Evolutionary conservation across 1,140 invertebrate species (phyloP).

Genomic region (Potamilus streckersoni): DNA sequence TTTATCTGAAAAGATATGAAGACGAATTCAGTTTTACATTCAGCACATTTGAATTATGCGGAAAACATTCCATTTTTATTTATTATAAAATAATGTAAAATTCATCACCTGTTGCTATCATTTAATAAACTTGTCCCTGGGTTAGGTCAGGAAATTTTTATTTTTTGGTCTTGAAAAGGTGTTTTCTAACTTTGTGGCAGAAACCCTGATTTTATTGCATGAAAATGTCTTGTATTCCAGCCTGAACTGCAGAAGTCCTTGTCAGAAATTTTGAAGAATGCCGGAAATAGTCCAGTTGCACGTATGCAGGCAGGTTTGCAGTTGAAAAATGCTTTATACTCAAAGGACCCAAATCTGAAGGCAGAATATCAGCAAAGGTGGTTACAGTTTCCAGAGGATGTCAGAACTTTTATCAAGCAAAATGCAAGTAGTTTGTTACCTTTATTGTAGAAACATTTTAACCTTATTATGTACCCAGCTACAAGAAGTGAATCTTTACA

Average conservation of each 20-base stretch:
- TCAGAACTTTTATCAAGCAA: slow-evolving; percentile 90
- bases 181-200: too few relatives aligned
- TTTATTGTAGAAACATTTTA: too few relatives aligned
- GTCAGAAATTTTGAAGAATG: slow-evolving; percentile 91
- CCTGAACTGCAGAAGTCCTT: slow-evolving; percentile 94
- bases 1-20: too few relatives aligned
- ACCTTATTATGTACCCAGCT: too few relatives aligned
- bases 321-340: slow-evolving; percentile 97
- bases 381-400: slow-evolving; percentile 88
- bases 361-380: slow-evolving; percentile 90
- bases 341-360: slow-evolving; percentile 90
- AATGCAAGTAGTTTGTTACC: slow-evolving; percentile 80
- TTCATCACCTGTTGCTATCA: neutral
- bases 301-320: slow-evolving; percentile 98
- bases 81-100: neutral
- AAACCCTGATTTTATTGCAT: neutral
- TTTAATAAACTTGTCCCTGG: neutral
- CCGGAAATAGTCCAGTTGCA: slow-evolving; percentile 89
- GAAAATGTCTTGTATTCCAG: slow-evolving; percentile 68
- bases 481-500: too few relatives aligned
- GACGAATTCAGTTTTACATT: too few relatives aligned
- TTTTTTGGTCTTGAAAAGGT: neutral
- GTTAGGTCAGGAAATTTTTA: neutral
- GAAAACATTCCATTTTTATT: too few relatives aligned
- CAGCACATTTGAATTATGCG: too few relatives aligned